phyloP scores from a whole-genome alignment of 2,113 vertebrate species.

The Pollachius pollachius region DNA sequence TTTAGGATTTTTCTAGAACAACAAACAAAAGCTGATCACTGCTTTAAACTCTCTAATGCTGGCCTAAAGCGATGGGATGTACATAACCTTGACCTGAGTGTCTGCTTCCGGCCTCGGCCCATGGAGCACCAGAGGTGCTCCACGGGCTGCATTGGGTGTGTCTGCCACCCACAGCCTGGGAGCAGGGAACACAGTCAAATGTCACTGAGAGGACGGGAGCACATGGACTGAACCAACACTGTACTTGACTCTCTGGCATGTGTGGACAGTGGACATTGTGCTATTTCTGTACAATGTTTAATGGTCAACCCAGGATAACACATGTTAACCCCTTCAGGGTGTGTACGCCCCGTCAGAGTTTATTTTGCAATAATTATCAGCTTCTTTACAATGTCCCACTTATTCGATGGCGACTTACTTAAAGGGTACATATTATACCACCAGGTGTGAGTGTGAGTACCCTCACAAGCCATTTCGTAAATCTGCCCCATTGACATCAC shows the following conservation, averaged over 20 bases:
- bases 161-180: conserved; percentile 49
- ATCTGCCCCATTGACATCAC: too few relatives aligned
- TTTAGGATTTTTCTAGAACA: too few relatives aligned
- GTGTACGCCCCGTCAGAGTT: too few relatives aligned
- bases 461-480: too few relatives aligned
- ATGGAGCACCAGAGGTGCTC: conserved; percentile 55
- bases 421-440: too few relatives aligned
- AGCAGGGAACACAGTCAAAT: conserved; percentile 44
- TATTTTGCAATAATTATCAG: too few relatives aligned
- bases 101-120: conserved; percentile 51
- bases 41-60: conserved; percentile 39
- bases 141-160: conserved; percentile 65
- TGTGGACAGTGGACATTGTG: background rate
- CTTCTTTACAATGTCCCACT: too few relatives aligned
- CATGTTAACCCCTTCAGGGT: too few relatives aligned
- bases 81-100: conserved; percentile 69
- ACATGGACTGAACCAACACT: conserved; percentile 26
- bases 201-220: conserved; percentile 65
- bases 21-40: background rate
- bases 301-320: too few relatives aligned
- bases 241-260: background rate
- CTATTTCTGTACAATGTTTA: too few relatives aligned
- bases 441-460: too few relatives aligned
- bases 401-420: too few relatives aligned
- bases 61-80: conserved; percentile 38